Base-by-base conservation (phyloP, 2,113 vertebrate species). In the Myotis yumanensis region DNA sequence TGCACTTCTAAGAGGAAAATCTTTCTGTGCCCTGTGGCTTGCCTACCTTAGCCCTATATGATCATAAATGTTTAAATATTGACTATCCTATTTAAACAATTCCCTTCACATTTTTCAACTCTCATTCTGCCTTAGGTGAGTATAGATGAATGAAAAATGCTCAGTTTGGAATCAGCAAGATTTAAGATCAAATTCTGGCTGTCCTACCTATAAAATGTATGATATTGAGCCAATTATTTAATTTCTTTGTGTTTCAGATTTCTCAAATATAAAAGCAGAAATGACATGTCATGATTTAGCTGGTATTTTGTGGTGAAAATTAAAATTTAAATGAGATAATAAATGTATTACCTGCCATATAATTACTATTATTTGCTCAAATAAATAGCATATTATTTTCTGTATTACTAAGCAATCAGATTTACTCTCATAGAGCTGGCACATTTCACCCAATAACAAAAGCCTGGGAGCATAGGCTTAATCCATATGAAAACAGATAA, bases 231-330 rank as follows among this genome's bases (percentile, higher is more conserved):
- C 46, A 75, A 66, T 62, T 84, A 54, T 86, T 84, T 89, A 95
- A 73, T 16, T 48, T 51, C 22, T 73, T 62, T 92, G 5, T 17
- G 35, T 62, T 23, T 86, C 4, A 5, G 3, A 77, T 68, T 94
- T 86, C 43, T 79, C 51, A 72, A 71, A 54, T 68, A 11, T 72
- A 85, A 68, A 96, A 32, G 59, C 6, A 62, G 18, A 86, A 79
- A 20, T 48, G 6, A 30, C 0, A 32, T 35, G 32, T 25, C 37
- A 85, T 64, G 46, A 75, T 71, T 83, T 89, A 90, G 17, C 25
- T 94, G 64, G 46, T 43, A 89, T 28, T 96, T 82, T 66, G 48
- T 75, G 71, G 22, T 95, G 76, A 96, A 28, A 94, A 46, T 93
- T 72, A 90, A 83, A 84, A 72, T 64, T 73, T 30, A 93, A 89